phyloP scores from a whole-genome alignment of 2,113 vertebrate genomes.

The Hoplias malabaricus region DNA sequence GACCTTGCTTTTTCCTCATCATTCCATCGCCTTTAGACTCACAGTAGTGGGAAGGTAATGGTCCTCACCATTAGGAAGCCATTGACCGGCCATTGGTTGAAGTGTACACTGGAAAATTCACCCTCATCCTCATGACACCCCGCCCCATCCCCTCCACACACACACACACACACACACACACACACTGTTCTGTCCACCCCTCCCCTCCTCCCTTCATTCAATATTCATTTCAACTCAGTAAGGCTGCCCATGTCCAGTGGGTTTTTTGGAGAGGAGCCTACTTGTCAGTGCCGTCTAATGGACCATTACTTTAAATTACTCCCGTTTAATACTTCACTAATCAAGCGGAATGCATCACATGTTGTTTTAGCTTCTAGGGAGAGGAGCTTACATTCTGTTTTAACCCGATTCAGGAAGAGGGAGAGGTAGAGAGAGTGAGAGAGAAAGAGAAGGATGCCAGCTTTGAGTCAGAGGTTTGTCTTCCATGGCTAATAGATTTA shows the following conservation, averaged over 20 bases:
- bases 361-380: slow-evolving; percentile 37
- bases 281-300: slow-evolving; percentile 60
- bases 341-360: slow-evolving; percentile 55
- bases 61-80: not conserved
- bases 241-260: slow-evolving; percentile 32
- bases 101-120: not conserved
- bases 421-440: too few relatives aligned
- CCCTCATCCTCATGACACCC: not conserved
- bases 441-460: slow-evolving; percentile 45
- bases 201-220: not conserved
- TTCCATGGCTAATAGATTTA: slow-evolving; percentile 57
- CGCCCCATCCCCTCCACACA: too few relatives aligned
- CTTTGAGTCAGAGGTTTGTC: slow-evolving; percentile 33
- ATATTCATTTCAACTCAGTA: slow-evolving; percentile 22
- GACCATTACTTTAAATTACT: slow-evolving; percentile 70
- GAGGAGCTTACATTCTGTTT: slow-evolving; percentile 26
- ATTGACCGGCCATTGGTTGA: not conserved
- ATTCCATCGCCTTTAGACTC: not conserved
- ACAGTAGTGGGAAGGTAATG: not conserved
- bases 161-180: too few relatives aligned
- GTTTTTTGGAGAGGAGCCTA: slow-evolving; percentile 46
- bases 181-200: not conserved
- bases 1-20: not conserved
- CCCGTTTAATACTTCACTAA: slow-evolving; percentile 67
- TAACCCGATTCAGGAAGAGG: slow-evolving; percentile 55